Percentiles rank a stretch among this genome's conserved stretches.
phyloP scores from a whole-genome alignment of 1,140 invertebrate species.

The Drosophila pectinifera region DNA sequence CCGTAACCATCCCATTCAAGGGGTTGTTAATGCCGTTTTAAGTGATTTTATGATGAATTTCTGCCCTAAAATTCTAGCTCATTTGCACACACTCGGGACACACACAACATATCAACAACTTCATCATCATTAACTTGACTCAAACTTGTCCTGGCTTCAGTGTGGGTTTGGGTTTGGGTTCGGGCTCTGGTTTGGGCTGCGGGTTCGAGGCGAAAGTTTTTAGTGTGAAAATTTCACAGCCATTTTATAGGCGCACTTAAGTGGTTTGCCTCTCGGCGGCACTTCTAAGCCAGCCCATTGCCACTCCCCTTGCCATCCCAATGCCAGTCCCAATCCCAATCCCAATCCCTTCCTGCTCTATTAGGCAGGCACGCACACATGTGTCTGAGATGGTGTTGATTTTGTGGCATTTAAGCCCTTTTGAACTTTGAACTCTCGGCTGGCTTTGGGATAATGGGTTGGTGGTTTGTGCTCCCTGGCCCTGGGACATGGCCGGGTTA shows the following conservation, averaged over 20 bases:
- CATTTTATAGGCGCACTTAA: slow-evolving; percentile 82
- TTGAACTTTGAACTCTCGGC: slow-evolving; percentile 71
- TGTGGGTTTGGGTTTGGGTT: slow-evolving; percentile 20
- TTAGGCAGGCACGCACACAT: slow-evolving; percentile 29
- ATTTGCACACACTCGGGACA: slow-evolving; percentile 58
- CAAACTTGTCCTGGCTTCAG: slow-evolving; percentile 42
- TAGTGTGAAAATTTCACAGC: slow-evolving; percentile 81
- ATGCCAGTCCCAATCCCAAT: no score
- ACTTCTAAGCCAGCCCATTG: slow-evolving; percentile 68
- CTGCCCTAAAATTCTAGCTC: slow-evolving; percentile 76
- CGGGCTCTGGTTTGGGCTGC: slow-evolving; percentile 20
- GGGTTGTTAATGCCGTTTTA: slow-evolving; percentile 80
- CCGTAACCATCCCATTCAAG: slow-evolving; percentile 14
- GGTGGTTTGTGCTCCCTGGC: not conserved
- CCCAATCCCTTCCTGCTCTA: slow-evolving; percentile 23
- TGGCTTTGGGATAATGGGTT: not conserved
- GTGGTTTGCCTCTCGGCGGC: slow-evolving; percentile 77
- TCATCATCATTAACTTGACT: slow-evolving; percentile 60
- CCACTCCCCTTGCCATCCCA: no score
- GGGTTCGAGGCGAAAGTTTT: slow-evolving; percentile 66
- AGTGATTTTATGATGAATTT: slow-evolving; percentile 84
- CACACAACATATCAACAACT: slow-evolving; percentile 40
- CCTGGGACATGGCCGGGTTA: slow-evolving; percentile 29
- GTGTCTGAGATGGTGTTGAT: slow-evolving; percentile 58
- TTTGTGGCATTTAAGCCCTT: slow-evolving; percentile 81